Percentiles rank a stretch among this genome's conserved stretches.
These are phyloP conservation scores for Lepidurus apus DNA, from an alignment of 1,140 invertebrate species.

Conservation along the genomic window DNA sequence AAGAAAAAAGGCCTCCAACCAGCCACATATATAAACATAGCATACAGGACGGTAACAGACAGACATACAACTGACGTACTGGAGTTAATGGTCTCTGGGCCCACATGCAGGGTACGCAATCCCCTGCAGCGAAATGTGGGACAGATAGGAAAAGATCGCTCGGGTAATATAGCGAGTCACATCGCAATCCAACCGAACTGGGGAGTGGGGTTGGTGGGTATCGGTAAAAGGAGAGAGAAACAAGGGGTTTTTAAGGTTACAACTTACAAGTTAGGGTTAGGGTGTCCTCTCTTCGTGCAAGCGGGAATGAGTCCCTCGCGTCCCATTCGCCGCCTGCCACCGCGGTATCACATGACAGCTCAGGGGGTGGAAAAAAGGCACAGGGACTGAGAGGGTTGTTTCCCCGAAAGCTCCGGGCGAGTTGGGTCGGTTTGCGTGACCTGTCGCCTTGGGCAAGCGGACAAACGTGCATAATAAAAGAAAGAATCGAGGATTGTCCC, in stretches of 20 bases:
- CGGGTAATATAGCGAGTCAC: neutral
- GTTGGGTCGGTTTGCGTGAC: neutral
- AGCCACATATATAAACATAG: too few relatives aligned
- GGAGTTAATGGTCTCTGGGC: too few relatives aligned
- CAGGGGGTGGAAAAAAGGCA: neutral
- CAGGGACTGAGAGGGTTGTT: neutral
- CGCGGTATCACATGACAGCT: conserved; percentile 11
- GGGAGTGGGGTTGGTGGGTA: neutral
- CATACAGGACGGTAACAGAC: neutral
- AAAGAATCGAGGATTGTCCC: conserved; percentile 14
- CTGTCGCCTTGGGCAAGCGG: neutral
- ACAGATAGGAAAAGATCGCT: conserved; percentile 22
- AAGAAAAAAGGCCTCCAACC: neutral
- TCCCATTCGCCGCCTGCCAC: conserved; percentile 20
- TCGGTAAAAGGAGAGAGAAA: neutral
- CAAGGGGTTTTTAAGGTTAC: conserved; percentile 17
- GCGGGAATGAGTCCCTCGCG: conserved; percentile 11
- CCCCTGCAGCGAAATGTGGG: conserved; percentile 1
- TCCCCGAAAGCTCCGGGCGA: neutral
- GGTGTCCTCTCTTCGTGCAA: neutral
- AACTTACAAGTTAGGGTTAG: conserved; percentile 9
- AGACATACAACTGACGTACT: neutral
- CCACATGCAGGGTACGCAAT: too few relatives aligned
- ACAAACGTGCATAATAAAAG: conserved; percentile 22
- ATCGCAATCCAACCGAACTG: neutral